Percentiles rank a stretch among this genome's conserved stretches.
Conservation (phyloP, 1,140 invertebrate genomes). For the Trialeurodes vaporariorum region DNA sequence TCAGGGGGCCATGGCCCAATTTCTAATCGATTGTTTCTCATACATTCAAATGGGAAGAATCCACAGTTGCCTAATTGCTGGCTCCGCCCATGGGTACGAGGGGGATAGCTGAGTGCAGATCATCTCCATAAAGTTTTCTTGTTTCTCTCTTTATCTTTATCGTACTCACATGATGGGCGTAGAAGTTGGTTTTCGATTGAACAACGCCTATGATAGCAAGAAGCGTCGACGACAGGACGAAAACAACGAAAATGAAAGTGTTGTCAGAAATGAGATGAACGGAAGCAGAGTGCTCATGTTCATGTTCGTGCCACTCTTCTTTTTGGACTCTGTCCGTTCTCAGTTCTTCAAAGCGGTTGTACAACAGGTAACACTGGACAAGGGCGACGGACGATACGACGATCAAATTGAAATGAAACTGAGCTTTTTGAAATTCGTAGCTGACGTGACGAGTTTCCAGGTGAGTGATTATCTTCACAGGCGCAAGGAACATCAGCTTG, state of each 20-base stretch:
- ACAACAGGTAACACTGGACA: neutral
- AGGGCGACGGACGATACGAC: neutral
- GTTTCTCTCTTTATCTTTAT: too few species aligned
- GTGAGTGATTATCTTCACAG: neutral
- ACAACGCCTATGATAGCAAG: neutral
- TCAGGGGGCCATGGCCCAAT: too few species aligned
- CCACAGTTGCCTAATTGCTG: too few species aligned
- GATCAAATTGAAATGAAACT: neutral
- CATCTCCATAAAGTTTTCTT: too few species aligned
- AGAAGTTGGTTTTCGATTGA: neutral
- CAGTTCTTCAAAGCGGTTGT: neutral
- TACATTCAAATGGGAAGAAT: too few species aligned
- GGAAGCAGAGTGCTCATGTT: neutral
- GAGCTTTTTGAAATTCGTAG: neutral
- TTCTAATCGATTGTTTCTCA: too few species aligned
- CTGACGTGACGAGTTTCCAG: neutral
- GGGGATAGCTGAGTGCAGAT: too few species aligned
- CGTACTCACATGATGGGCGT: too few species aligned
- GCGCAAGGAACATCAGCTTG: neutral
- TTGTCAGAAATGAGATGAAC: neutral
- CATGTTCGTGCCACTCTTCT: too few species aligned
- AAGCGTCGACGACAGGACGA: neutral
- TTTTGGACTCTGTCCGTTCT: too few species aligned
- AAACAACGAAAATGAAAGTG: neutral
- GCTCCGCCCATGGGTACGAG: too few species aligned